Evolutionary conservation across 2,113 vertebrate genomes (phyloP).

Genomic region (Hippolais icterina): DNA sequence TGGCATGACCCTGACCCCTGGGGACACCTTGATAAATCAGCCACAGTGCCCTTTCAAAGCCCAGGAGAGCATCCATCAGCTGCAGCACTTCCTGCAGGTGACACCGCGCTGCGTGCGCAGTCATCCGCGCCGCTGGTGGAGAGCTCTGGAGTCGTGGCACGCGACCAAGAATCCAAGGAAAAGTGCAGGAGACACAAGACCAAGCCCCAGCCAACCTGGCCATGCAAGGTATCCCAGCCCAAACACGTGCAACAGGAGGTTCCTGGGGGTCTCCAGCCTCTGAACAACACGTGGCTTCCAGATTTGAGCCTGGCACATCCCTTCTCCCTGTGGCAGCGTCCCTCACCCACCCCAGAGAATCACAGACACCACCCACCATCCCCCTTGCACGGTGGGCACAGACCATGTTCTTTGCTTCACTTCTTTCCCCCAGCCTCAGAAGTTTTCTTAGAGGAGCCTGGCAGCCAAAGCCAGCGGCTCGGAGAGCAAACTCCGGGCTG

Average conservation of each 20-base stretch:
- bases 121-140: accelerated
- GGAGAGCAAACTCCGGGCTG: background rate
- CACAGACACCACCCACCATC: background rate
- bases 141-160: background rate
- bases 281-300: accelerated
- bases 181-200: background rate
- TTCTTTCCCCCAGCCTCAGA: background rate
- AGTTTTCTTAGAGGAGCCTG: background rate
- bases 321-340: background rate
- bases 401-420: background rate
- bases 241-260: accelerated
- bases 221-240: accelerated
- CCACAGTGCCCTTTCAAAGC: background rate
- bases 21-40: background rate
- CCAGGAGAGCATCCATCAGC: background rate
- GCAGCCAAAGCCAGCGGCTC: background rate
- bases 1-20: background rate
- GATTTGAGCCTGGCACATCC: background rate
- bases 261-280: background rate
- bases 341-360: accelerated
- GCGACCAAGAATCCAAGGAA: background rate
- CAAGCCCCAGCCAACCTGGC: background rate
- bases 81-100: background rate
- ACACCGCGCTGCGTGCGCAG: accelerated
- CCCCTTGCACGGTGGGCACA: background rate